Evolutionary conservation across 2,888 invertebrate genomes (phyloP).

Genomic region (Girardia tigrina): DNA sequence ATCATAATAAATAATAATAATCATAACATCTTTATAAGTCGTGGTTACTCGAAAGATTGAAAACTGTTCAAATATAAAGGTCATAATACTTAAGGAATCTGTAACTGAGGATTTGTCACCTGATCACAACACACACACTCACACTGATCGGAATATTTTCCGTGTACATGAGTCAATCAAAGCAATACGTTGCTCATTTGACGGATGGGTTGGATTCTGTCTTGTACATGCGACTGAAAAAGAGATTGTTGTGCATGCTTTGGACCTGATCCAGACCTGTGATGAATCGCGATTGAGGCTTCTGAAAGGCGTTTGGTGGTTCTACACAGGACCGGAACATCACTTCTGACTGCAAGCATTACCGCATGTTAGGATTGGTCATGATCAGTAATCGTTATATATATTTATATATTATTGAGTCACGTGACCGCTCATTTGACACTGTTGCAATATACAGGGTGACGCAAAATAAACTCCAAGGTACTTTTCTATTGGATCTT

Average conservation of each 20-base stretch:
- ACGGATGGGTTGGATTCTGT: constrained; percentile 4
- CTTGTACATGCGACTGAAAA: not conserved
- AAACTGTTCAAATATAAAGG: not conserved
- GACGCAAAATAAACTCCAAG: no score
- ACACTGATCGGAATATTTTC: not conserved
- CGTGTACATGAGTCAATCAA: not conserved
- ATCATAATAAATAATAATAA: not conserved
- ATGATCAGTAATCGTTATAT: not conserved
- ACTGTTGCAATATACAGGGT: no score
- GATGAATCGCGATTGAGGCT: constrained; percentile 27
- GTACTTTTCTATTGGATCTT: no score
- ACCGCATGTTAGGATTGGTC: not conserved
- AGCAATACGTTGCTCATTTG: not conserved
- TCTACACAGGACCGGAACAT: constrained; percentile 29
- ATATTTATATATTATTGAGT: not conserved
- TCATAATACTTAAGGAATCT: not conserved
- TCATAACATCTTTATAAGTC: not conserved
- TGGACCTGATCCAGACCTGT: constrained; percentile 28
- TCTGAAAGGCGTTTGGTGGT: constrained; percentile 31
- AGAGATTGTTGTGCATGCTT: constrained; percentile 20
- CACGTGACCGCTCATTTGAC: not conserved
- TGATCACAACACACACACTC: not conserved
- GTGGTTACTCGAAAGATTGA: not conserved
- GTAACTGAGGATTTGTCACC: not conserved
- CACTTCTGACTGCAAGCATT: constrained; percentile 25